These are phyloP conservation scores for Leptoclinus maculatus DNA, from an alignment of 2,797 vertebrate genomes.

Conservation along the genomic window DNA sequence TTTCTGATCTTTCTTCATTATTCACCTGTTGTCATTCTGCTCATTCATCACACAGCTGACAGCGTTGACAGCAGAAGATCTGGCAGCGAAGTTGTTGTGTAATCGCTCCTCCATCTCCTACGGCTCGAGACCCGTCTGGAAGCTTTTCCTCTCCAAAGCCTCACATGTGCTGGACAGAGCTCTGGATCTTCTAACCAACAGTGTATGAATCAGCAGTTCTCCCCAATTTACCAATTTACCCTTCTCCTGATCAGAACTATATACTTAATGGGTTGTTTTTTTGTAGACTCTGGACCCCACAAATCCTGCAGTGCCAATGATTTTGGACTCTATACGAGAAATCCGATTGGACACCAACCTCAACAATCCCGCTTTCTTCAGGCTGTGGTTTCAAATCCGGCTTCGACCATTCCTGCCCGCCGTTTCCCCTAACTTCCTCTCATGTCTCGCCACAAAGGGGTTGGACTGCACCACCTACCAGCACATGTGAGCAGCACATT, in stretches of 20 bases:
- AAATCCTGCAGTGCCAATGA: constrained; percentile 23
- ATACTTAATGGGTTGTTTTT: not conserved
- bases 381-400: constrained; percentile 72
- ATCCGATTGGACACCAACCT: constrained; percentile 62
- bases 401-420: constrained; percentile 74
- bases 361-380: constrained; percentile 50
- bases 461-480: constrained; percentile 77
- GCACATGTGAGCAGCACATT: constrained; percentile 63
- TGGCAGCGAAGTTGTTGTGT: constrained; percentile 68
- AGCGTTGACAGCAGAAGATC: constrained; percentile 48
- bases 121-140: constrained; percentile 65
- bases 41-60: constrained; percentile 50
- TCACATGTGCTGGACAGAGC: constrained; percentile 65
- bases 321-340: constrained; percentile 76
- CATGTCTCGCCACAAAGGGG: constrained; percentile 63
- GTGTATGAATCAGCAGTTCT: constrained; percentile 45
- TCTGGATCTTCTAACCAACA: constrained; percentile 70
- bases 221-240: not conserved
- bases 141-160: constrained; percentile 70
- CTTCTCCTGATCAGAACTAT: not conserved
- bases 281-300: constrained; percentile 61
- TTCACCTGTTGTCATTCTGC: not conserved
- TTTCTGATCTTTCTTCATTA: not conserved
- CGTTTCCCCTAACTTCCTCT: constrained; percentile 72
- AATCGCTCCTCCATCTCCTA: constrained; percentile 27